Evolutionary conservation across 2,888 invertebrate species (phyloP).

Genomic region (Ferdinandea cuprea): DNA sequence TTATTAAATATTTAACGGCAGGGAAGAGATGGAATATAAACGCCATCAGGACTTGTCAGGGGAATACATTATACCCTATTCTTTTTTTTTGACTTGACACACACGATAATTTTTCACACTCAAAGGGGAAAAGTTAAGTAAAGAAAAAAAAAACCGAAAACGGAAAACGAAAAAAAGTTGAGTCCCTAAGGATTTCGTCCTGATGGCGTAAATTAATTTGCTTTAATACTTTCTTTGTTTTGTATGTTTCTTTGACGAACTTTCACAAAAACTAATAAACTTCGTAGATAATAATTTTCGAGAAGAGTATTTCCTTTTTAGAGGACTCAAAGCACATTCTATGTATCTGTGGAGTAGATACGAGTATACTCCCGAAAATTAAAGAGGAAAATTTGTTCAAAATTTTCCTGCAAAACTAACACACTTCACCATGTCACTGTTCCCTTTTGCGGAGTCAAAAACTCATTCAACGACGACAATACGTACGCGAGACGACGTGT

Average conservation of each 20-base stretch:
- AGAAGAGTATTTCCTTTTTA: background rate
- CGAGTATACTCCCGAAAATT: conserved; percentile 38
- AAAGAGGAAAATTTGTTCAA: conserved; percentile 40
- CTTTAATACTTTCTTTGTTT: conserved; percentile 24
- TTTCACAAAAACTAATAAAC: no score
- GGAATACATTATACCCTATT: conserved; percentile 43
- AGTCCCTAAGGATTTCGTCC: conserved; percentile 40
- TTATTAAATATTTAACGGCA: conserved; percentile 55
- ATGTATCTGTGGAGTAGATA: conserved; percentile 25
- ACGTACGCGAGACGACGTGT: conserved; percentile 77
- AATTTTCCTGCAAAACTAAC: conserved; percentile 45
- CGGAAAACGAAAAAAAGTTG: conserved; percentile 1
- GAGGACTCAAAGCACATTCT: conserved; percentile 6
- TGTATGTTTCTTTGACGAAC: no score
- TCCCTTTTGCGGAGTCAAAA: conserved; percentile 44
- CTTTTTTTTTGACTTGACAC: conserved; percentile 17
- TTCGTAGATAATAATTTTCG: background rate
- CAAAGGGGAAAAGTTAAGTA: conserved; percentile 7
- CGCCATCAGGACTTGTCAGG: conserved; percentile 63
- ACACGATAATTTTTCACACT: conserved; percentile 40
- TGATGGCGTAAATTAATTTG: conserved; percentile 57
- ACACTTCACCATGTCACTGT: conserved; percentile 37
- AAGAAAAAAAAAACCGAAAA: background rate
- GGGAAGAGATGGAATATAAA: conserved; percentile 19
- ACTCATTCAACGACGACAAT: conserved; percentile 62